Evolutionary conservation across 2,113 vertebrate genomes (phyloP).

Genomic region (Coreoperca whiteheadi): DNA sequence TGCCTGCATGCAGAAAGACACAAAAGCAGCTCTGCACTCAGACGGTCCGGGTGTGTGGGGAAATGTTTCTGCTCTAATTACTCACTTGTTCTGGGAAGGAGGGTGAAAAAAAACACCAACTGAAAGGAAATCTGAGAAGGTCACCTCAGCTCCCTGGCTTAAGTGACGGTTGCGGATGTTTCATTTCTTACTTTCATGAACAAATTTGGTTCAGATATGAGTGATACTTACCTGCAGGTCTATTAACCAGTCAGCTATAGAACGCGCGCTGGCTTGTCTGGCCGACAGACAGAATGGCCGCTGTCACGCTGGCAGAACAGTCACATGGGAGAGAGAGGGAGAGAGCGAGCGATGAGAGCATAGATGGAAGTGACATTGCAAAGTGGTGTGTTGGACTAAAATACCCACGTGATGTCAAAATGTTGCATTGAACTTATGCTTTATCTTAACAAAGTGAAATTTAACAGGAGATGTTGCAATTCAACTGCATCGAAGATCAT

Average conservation of each 20-base stretch:
- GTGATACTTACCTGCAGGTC: constrained; percentile 46
- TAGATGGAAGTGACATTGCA: constrained; percentile 66
- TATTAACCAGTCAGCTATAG: constrained; percentile 33
- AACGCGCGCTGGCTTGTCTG: constrained; percentile 27
- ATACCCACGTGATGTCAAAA: constrained; percentile 29
- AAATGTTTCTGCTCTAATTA: constrained; percentile 82
- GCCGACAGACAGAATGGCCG: constrained; percentile 50
- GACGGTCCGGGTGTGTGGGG: constrained; percentile 53
- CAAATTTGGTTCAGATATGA: constrained; percentile 21
- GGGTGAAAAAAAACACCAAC: constrained; percentile 31
- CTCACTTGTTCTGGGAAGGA: constrained; percentile 74
- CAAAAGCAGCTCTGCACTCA: constrained; percentile 52
- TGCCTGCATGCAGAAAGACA: constrained; percentile 16
- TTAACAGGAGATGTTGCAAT: constrained; percentile 22
- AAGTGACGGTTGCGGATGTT: constrained; percentile 62
- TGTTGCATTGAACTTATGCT: constrained; percentile 15
- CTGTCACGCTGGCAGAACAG: constrained; percentile 54
- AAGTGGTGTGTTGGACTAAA: constrained; percentile 52
- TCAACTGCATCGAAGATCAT: not conserved
- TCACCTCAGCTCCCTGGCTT: constrained; percentile 70
- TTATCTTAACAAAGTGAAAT: constrained; percentile 1
- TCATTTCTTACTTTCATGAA: constrained; percentile 15
- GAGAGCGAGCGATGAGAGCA: constrained; percentile 26
- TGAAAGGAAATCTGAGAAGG: constrained; percentile 78
- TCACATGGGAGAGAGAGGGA: constrained; percentile 40